phyloP scores from a whole-genome alignment of 2,888 invertebrate species.

The Pogonocherus hispidulus region DNA sequence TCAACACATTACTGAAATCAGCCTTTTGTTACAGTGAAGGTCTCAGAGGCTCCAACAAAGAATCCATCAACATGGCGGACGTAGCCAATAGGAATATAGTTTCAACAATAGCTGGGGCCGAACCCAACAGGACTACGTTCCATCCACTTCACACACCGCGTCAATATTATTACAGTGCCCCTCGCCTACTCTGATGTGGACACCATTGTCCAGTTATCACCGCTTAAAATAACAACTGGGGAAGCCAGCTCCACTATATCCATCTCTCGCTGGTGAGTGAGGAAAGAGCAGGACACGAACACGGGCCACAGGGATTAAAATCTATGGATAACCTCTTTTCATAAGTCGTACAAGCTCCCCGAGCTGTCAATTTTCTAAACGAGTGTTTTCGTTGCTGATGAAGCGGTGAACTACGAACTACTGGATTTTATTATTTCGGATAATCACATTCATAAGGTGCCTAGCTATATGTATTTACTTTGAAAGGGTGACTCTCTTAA shows the following conservation, averaged over 20 bases:
- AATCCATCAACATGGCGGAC: conserved; percentile 61
- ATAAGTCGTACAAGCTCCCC: conserved; percentile 25
- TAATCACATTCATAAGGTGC: conserved; percentile 42
- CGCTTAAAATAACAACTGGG: conserved; percentile 53
- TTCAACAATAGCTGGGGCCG: conserved; percentile 50
- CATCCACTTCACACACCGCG: conserved; percentile 64
- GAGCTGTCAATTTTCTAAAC: conserved; percentile 48
- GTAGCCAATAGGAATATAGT: conserved; percentile 60
- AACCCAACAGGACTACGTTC: conserved; percentile 54
- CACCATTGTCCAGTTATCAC: conserved; percentile 61
- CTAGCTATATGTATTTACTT: conserved; percentile 21
- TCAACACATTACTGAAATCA: conserved; percentile 31
- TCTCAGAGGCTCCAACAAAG: conserved; percentile 26
- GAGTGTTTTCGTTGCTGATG: conserved; percentile 53
- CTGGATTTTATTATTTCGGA: conserved; percentile 38
- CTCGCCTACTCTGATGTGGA: conserved; percentile 47
- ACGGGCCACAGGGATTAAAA: conserved; percentile 3
- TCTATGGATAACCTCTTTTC: conserved; percentile 33
- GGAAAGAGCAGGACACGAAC: conserved; percentile 9
- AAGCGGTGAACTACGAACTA: conserved; percentile 45
- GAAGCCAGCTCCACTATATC: conserved; percentile 28
- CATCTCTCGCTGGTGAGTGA: conserved; percentile 9
- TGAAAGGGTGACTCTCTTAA: conserved; percentile 33
- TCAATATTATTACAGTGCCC: conserved; percentile 65
- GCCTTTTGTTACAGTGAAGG: conserved; percentile 36